Evolutionary conservation across 53 echinoderm and acorn worm species (phyloP), one percentile per base, ranked within the genome.

Genomic region (Arbacia lixula): DNA sequence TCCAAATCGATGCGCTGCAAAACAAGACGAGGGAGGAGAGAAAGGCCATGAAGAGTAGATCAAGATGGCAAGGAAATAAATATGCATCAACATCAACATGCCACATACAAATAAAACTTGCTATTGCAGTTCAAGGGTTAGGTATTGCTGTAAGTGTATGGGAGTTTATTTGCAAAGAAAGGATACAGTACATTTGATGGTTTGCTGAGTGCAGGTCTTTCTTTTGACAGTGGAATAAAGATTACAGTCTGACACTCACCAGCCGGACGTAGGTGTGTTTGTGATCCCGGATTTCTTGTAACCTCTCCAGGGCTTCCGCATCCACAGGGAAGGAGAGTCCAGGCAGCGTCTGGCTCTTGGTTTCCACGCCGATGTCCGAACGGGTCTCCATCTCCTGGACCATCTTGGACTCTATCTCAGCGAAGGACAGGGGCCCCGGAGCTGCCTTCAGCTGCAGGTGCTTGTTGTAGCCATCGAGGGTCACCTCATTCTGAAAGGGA

Each of bases 321-420:
- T 79, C 84, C 24, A 97, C 33, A 8, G 90, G 97, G 76, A 97
- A 97, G 6, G 86, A 77, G 36, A 97, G 77, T 14, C 94, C 94
- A 16, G 86, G 80, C 76, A 97, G 85, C 12, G 94, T 94, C 40
- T 94, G 92, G 54, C 86, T 86, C 87, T 94, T 97, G n/a, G 91
- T 88, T 74, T 90, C 78, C 46, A 94, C 87, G 61, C 91, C 91
- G 53, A 93, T 88, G 20, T 92, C 87, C 27, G 71, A 35, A 14
- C 83, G 73, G 19, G 87, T 81, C 39, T 97, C 97, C 36, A 74
- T 42, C 40, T 93, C 92, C 29, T 73, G 73, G 33, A 90, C 86
- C 54, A 60, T 58, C 52, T 90, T 85, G 17, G 53, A 25, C 35
- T 97, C 97, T 41, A 81, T 85, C 75, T 97, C 97, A 42, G 58